phyloP scores from a whole-genome alignment of 2,797 vertebrate species.

The Adrianichthys oophorus region DNA sequence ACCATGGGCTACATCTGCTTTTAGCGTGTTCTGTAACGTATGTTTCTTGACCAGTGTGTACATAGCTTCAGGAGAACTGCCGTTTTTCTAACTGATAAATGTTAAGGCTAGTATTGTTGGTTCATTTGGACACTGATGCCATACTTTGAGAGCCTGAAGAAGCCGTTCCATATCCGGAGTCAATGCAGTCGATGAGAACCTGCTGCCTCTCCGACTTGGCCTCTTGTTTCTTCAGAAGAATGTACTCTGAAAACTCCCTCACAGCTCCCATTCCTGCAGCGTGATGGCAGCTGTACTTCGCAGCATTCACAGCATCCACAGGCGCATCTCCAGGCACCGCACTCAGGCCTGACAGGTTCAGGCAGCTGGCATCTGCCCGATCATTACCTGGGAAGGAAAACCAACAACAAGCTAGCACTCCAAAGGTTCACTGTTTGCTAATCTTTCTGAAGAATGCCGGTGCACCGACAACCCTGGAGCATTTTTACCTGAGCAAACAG shows the following conservation, averaged over 20 bases:
- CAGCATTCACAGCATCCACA: conserved; percentile 71
- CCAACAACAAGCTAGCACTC: neutral
- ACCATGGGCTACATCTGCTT: no score
- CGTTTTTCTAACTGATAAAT: no score
- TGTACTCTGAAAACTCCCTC: conserved; percentile 87
- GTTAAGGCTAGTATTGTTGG: no score
- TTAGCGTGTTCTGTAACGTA: no score
- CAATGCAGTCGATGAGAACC: conserved; percentile 18
- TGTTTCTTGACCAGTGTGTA: no score
- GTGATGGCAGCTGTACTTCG: conserved; percentile 82
- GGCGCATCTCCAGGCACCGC: conserved; percentile 83
- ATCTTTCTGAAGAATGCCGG: no score
- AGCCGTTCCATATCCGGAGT: neutral
- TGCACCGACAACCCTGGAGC: no score
- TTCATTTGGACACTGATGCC: no score
- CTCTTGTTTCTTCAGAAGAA: conserved; percentile 81
- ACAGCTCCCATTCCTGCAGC: conserved; percentile 81
- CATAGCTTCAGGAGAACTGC: no score
- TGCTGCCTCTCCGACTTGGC: conserved; percentile 72
- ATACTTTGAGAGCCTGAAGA: no score
- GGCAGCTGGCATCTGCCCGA: conserved; percentile 79
- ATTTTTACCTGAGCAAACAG: no score
- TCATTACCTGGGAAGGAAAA: conserved; percentile 78
- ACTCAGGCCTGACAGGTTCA: conserved; percentile 84
- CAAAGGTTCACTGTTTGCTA: no score